phyloP scores from a whole-genome alignment of 2,888 invertebrate genomes.

The Acleris laterana region DNA sequence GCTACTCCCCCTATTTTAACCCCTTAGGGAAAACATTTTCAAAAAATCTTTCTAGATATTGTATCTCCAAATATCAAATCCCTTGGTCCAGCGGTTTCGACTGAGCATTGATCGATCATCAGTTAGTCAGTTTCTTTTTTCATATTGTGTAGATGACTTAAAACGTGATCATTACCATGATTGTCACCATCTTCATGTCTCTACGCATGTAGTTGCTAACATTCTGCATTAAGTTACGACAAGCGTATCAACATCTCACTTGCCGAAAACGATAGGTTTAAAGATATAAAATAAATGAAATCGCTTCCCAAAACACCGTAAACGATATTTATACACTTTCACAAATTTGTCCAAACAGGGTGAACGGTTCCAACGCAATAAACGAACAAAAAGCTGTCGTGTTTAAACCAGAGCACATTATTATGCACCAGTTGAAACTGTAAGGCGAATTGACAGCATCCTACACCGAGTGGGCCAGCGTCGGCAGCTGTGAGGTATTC shows the following conservation, averaged over 20 bases:
- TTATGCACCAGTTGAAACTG: constrained; percentile 7
- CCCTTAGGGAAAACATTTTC: no score
- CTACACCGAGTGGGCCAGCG: constrained; percentile 16
- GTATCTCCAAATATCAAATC: no score
- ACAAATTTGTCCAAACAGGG: constrained; percentile 15
- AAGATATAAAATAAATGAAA: background rate
- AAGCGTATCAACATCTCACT: background rate
- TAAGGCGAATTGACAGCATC: constrained; percentile 18
- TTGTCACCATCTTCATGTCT: no score
- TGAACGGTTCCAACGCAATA: constrained; percentile 7
- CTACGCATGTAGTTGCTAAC: background rate
- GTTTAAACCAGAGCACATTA: constrained; percentile 24
- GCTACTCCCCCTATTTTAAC: no score
- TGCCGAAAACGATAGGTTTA: background rate
- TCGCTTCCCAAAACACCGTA: background rate
- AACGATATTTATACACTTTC: constrained; percentile 21
- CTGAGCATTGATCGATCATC: no score
- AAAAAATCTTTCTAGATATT: no score
- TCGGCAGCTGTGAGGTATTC: constrained; percentile 29
- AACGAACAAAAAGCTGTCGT: background rate
- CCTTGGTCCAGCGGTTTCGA: no score
- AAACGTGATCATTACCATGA: no score
- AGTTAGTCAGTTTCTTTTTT: no score
- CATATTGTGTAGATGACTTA: no score
- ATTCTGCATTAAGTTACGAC: background rate